phyloP scores from a whole-genome alignment of 2,888 invertebrate species.

The Dorcus hopei region DNA sequence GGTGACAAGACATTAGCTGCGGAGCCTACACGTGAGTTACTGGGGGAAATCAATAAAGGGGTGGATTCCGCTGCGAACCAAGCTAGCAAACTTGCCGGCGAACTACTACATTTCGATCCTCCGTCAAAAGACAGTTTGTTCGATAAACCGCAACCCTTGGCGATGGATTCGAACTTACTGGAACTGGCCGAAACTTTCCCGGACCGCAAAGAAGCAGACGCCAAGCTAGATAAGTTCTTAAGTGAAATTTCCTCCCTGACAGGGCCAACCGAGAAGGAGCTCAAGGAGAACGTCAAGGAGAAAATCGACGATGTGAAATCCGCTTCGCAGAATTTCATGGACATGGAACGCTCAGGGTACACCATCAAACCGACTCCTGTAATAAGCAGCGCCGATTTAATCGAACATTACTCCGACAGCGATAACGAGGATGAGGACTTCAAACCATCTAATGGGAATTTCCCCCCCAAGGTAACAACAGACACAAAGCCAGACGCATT shows the following conservation, averaged over 20 bases:
- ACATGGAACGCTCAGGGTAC: slow-evolving; percentile 36
- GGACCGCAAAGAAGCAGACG: slow-evolving; percentile 38
- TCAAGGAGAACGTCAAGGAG: slow-evolving; percentile 25
- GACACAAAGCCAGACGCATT: slow-evolving; percentile 24
- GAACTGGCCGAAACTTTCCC: slow-evolving; percentile 45
- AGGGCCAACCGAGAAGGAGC: slow-evolving; percentile 24
- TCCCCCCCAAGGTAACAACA: slow-evolving; percentile 11
- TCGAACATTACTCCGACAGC: slow-evolving; percentile 60
- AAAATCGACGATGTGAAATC: slow-evolving; percentile 29
- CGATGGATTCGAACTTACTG: slow-evolving; percentile 44
- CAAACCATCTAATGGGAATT: slow-evolving; percentile 34
- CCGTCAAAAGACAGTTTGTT: slow-evolving; percentile 18
- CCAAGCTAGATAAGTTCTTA: slow-evolving; percentile 41
- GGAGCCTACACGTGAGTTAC: slow-evolving; percentile 35
- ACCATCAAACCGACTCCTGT: not conserved
- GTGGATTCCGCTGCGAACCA: slow-evolving; percentile 40
- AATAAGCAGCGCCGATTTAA: slow-evolving; percentile 37
- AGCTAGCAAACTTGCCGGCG: slow-evolving; percentile 33
- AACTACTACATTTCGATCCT: slow-evolving; percentile 18
- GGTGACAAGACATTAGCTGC: slow-evolving; percentile 39
- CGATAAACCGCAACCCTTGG: slow-evolving; percentile 22
- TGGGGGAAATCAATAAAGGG: slow-evolving; percentile 46
- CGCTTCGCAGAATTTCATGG: slow-evolving; percentile 41
- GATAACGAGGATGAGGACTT: slow-evolving; percentile 53
- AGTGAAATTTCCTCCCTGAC: slow-evolving; percentile 30